Evolutionary conservation across 2,888 invertebrate genomes (phyloP).

Genomic region (Phalangium opilio): DNA sequence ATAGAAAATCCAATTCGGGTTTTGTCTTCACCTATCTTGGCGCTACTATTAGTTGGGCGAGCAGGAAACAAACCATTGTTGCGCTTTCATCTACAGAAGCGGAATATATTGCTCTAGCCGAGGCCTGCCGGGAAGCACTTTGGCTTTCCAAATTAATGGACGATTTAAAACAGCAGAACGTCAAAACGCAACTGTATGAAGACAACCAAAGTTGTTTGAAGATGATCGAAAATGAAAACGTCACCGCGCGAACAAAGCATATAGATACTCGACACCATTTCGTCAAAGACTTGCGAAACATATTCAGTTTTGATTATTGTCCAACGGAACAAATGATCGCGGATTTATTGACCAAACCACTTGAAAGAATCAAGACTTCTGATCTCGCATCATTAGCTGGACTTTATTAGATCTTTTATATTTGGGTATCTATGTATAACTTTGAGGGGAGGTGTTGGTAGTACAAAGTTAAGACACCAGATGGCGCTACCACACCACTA

Average conservation of each 20-base stretch:
- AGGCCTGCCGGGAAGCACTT: slow-evolving; percentile 12
- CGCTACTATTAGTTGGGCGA: slow-evolving; percentile 7
- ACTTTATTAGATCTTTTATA: no score
- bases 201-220: no score
- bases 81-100: slow-evolving; percentile 20
- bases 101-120: slow-evolving; percentile 19
- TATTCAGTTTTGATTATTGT: no score
- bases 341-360: no score
- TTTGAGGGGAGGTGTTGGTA: no score
- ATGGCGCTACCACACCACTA: no score
- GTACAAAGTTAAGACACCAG: no score
- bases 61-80: slow-evolving; percentile 16
- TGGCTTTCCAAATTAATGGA: slow-evolving; percentile 6
- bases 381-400: no score
- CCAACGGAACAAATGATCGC: no score
- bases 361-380: no score
- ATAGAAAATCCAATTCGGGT: slow-evolving; percentile 16
- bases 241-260: slow-evolving; percentile 16
- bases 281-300: slow-evolving; percentile 7
- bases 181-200: slow-evolving; percentile 2
- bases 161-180: slow-evolving; percentile 2
- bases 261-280: slow-evolving; percentile 18
- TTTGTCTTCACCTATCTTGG: slow-evolving; percentile 5
- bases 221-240: slow-evolving; percentile 14
- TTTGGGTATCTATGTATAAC: no score